phyloP scores from a whole-genome alignment of 2,113 vertebrate species.

The Malurus alboscapulatus region DNA sequence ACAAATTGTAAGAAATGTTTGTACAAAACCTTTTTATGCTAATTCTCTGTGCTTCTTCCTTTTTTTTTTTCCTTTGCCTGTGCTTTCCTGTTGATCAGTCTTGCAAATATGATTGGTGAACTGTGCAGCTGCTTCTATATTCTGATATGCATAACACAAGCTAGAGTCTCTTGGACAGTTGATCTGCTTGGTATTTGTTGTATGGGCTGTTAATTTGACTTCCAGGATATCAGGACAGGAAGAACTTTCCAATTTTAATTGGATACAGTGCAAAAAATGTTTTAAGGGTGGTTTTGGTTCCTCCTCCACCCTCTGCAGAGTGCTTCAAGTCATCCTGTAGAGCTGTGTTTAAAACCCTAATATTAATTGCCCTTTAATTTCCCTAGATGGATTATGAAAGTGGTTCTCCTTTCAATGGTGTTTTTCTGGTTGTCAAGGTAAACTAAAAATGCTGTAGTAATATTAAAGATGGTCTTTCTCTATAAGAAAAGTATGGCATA shows the following conservation, averaged over 20 bases:
- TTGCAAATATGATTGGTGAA: not conserved
- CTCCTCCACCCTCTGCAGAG: rapidly evolving
- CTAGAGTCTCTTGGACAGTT: not conserved
- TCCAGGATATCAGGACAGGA: not conserved
- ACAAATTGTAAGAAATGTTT: slow-evolving; percentile 6
- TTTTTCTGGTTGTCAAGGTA: not conserved
- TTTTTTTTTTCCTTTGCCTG: not conserved
- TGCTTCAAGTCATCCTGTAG: not conserved
- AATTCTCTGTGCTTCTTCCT: not conserved
- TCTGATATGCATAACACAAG: not conserved
- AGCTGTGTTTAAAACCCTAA: not conserved
- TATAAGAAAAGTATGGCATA: not conserved
- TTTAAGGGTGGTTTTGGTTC: not conserved
- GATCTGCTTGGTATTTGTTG: not conserved
- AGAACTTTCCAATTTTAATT: not conserved
- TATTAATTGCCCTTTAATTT: not conserved
- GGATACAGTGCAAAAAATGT: not conserved
- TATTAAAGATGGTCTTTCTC: not conserved
- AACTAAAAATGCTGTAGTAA: not conserved
- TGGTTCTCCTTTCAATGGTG: not conserved
- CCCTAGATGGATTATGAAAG: not conserved
- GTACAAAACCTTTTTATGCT: not conserved
- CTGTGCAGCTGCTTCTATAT: not conserved
- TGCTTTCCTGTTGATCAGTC: not conserved
- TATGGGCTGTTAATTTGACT: not conserved